Evolutionary conservation across 2,797 vertebrate genomes (phyloP).

Genomic region (Brachymystax lenok): DNA sequence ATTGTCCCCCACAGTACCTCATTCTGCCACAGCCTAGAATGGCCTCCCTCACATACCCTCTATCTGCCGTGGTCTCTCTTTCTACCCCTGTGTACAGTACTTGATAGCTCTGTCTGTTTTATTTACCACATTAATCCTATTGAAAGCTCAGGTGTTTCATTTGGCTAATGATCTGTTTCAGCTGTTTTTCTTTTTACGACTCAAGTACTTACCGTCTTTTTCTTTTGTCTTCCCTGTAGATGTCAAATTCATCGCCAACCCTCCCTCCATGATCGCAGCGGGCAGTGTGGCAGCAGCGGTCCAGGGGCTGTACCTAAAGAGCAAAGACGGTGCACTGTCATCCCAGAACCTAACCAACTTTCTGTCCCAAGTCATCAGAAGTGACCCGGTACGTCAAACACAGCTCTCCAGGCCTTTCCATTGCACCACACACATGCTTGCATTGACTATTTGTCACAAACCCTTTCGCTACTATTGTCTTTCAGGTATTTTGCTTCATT

Average conservation of each 20-base stretch:
- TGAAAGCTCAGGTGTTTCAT: too few species aligned
- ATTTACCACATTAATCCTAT: background rate
- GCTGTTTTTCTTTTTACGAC: background rate
- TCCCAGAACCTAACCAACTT: slow-evolving; percentile 92
- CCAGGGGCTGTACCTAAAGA: slow-evolving; percentile 91
- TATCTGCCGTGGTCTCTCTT: background rate
- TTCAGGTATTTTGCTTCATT: background rate
- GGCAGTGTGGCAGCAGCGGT: slow-evolving; percentile 94
- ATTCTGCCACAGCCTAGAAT: too few species aligned
- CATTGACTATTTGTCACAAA: too few species aligned
- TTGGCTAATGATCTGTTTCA: background rate
- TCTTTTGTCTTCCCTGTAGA: slow-evolving; percentile 74
- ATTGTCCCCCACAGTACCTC: too few species aligned
- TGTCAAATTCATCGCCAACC: slow-evolving; percentile 95
- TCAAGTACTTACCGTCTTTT: background rate
- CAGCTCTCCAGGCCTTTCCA: too few species aligned
- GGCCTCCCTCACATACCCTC: background rate
- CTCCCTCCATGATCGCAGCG: slow-evolving; percentile 96
- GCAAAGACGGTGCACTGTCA: slow-evolving; percentile 82
- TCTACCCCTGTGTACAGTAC: background rate
- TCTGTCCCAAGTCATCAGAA: slow-evolving; percentile 94
- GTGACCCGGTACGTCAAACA: slow-evolving; percentile 87
- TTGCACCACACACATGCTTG: too few species aligned
- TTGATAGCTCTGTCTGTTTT: background rate
- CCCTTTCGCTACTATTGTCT: background rate